A percentile compares a stretch with the other conserved stretches of the same genome.
Evolutionary conservation across 2,113 vertebrate species (phyloP).

Genomic region (Microcebus jonahi): DNA sequence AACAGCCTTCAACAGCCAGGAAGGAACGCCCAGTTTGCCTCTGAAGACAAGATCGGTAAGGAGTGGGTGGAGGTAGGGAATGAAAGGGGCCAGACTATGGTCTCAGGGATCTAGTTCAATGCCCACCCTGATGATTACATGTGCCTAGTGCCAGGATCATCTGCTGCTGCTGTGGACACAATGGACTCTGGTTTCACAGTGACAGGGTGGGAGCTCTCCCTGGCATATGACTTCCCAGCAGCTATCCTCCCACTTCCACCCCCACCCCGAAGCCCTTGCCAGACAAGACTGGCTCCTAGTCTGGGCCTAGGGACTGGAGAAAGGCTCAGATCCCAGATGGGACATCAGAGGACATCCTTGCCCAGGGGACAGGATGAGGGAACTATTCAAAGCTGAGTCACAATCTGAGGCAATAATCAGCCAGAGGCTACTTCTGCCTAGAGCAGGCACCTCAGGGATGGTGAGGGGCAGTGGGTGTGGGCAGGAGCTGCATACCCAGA

Average conservation of each 20-base stretch:
- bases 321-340: slow-evolving; percentile 43
- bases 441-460: background rate
- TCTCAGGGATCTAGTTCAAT: background rate
- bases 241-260: background rate
- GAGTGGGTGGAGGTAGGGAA: background rate
- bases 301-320: background rate
- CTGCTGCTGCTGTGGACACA: background rate
- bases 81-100: background rate
- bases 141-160: background rate
- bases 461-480: background rate
- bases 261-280: background rate
- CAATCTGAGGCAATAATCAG: background rate
- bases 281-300: slow-evolving; percentile 34
- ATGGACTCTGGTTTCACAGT: background rate
- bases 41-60: background rate
- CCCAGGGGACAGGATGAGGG: slow-evolving; percentile 14
- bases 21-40: slow-evolving; percentile 10
- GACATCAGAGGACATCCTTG: too few relatives aligned
- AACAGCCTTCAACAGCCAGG: background rate
- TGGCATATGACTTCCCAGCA: background rate
- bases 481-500: background rate
- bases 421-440: background rate
- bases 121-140: background rate
- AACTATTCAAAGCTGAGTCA: slow-evolving; percentile 39
- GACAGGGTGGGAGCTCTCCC: background rate